phyloP scores from a whole-genome alignment of 2,113 vertebrate species.

The Corythornis madagascariensis region DNA sequence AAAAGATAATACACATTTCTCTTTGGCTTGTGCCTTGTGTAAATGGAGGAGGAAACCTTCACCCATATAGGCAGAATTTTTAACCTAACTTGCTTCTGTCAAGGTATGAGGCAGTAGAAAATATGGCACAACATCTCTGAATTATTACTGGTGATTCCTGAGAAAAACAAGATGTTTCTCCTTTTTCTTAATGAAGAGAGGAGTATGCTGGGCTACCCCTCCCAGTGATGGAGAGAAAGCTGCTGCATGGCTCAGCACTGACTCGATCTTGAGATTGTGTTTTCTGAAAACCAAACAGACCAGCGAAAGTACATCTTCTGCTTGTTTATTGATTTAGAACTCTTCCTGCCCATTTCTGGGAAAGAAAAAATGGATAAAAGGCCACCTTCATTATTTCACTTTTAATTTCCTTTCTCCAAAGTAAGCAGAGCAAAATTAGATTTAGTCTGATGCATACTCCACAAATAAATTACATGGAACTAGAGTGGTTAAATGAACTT shows the following conservation, averaged over 20 bases:
- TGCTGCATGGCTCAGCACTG: neutral
- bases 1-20: no score
- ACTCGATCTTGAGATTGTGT: neutral
- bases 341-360: conserved; percentile 65
- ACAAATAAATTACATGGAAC: conserved; percentile 49
- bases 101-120: neutral
- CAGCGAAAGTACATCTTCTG: conserved; percentile 33
- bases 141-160: neutral
- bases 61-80: neutral
- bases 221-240: neutral
- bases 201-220: neutral
- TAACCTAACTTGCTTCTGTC: neutral
- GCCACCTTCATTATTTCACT: conserved; percentile 45
- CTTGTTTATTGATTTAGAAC: conserved; percentile 60
- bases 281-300: neutral
- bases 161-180: neutral
- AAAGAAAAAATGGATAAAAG: conserved; percentile 14
- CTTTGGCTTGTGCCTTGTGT: neutral
- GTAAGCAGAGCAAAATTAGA: conserved; percentile 64
- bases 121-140: neutral
- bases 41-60: rapidly evolving
- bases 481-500: conserved; percentile 58
- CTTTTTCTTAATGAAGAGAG: neutral
- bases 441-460: conserved; percentile 44
- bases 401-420: conserved; percentile 61